Base-by-base conservation (phyloP, 2,888 invertebrate genomes). In the Rhingia campestris region DNA sequence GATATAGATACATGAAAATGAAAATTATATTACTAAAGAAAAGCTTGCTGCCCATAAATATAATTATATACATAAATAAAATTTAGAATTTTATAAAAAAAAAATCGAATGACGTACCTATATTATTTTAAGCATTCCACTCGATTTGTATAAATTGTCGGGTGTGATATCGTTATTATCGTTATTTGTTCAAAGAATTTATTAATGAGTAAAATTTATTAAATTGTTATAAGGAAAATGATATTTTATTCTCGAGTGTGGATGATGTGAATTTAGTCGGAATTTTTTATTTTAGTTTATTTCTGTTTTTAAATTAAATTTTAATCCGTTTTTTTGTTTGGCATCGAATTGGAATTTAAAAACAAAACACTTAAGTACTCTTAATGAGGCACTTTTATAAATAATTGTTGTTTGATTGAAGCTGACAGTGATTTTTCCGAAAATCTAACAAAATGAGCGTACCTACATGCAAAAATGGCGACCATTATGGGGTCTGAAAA, bases 21-120 rank as follows among this genome's bases (percentile, higher is more conserved):
- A 22, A 22, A 45, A 61, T 59, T 32, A 47, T 47, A 33, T 9
- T 61, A 37, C n/a, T 59, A 14, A 22, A 67, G 41, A 54, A 47
- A 45, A 59, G 35, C 43, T 58, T 66, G 51, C 51, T 37, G 51
- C 37, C 66, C 43, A 59, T 0, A 35, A 45, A 33, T 30, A 73
- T 6, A 67, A 47, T 35, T n/a, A 61, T 14, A 33, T 4, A 61
- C 33, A 35, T 22, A 35, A 14, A 14, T 32, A 45, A n/a, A 45
- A 63, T 5, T 10, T 6, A 14, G 9, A 12, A 30, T 6, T 39
- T 39, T 9, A 7, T 30, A 54, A 39, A 6, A 3, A 47, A 56
- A 39, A 47, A 66, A 49, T 66, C 45, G 0, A 5, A 39, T 6
- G 32, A 51, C 14, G 49, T 2, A 30, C 22, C 9, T 9, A 49